Percentiles rank a stretch among this genome's conserved stretches.
phyloP scores from a whole-genome alignment of 1,140 invertebrate species.

The Laodelphax striatellus region DNA sequence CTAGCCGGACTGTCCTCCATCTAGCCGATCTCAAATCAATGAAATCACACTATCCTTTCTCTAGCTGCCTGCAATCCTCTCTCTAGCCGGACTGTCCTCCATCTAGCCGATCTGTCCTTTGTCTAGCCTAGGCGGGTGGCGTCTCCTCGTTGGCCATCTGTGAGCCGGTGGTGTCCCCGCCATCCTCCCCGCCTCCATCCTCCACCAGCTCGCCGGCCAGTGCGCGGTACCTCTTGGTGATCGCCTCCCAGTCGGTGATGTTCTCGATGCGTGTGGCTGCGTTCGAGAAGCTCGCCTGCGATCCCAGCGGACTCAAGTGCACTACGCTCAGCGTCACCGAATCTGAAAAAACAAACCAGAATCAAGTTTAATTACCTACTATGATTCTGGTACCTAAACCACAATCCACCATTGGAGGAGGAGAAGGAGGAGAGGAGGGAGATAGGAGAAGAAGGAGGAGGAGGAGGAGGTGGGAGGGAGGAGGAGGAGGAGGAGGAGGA shows the following conservation, averaged over 20 bases:
- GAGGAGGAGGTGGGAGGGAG: too few relatives aligned
- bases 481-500: too few relatives aligned
- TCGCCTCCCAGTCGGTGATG: conserved; percentile 81
- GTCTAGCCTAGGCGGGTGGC: not conserved
- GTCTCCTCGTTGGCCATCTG: not conserved
- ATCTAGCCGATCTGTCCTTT: too few relatives aligned
- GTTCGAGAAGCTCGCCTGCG: conserved; percentile 65
- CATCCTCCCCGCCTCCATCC: not conserved
- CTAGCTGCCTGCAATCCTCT: too few relatives aligned
- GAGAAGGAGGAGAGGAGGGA: too few relatives aligned
- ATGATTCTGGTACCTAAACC: too few relatives aligned
- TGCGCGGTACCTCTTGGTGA: conserved; percentile 78
- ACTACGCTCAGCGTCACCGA: conserved; percentile 61
- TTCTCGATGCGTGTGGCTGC: conserved; percentile 67
- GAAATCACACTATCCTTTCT: too few relatives aligned
- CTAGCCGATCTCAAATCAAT: too few relatives aligned
- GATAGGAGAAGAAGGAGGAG: too few relatives aligned
- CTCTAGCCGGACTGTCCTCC: too few relatives aligned
- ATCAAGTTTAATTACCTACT: not conserved
- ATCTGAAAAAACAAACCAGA: conserved; percentile 35
- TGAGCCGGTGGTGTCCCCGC: not conserved
- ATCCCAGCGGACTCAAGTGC: conserved; percentile 67
- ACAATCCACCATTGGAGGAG: too few relatives aligned
- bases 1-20: too few relatives aligned
- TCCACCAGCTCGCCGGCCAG: conserved; percentile 56